Conservation (phyloP, 2,113 vertebrate genomes). For the Pseudorectes ferrugineus region DNA sequence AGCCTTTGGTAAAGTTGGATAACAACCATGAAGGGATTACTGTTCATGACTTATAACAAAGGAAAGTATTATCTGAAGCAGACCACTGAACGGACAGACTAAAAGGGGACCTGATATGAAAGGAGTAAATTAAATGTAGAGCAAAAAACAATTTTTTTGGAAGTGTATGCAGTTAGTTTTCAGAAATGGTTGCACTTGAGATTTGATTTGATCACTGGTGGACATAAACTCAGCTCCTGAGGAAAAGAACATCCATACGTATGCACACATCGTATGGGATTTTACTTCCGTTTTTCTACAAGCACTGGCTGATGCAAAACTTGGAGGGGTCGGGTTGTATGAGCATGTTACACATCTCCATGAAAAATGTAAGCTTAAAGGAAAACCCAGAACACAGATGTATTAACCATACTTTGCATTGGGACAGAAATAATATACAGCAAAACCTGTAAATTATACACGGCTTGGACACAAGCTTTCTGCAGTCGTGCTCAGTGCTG, state of each 20-base stretch:
- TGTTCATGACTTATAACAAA: conserved; percentile 10
- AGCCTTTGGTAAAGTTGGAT: conserved; percentile 5
- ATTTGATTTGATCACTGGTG: not conserved
- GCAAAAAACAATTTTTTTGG: not conserved
- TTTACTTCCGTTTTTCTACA: not conserved
- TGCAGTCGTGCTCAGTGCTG: not conserved
- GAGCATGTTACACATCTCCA: not conserved
- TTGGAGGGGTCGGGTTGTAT: fast-evolving
- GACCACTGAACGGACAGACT: not conserved
- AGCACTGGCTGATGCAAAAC: not conserved
- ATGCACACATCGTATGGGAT: not conserved
- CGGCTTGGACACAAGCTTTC: not conserved
- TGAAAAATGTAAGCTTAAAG: not conserved
- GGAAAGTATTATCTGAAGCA: not conserved
- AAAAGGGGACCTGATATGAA: not conserved
- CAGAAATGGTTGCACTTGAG: not conserved
- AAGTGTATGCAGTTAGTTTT: not conserved
- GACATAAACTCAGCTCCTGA: not conserved
- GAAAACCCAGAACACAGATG: not conserved
- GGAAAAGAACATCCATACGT: not conserved
- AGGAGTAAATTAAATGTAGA: not conserved
- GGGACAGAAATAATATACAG: not conserved
- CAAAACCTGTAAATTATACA: not conserved
- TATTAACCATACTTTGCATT: not conserved
- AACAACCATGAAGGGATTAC: conserved; percentile 44